Conservation (phyloP, 2,888 invertebrate genomes). For the Oscheius onirici region DNA sequence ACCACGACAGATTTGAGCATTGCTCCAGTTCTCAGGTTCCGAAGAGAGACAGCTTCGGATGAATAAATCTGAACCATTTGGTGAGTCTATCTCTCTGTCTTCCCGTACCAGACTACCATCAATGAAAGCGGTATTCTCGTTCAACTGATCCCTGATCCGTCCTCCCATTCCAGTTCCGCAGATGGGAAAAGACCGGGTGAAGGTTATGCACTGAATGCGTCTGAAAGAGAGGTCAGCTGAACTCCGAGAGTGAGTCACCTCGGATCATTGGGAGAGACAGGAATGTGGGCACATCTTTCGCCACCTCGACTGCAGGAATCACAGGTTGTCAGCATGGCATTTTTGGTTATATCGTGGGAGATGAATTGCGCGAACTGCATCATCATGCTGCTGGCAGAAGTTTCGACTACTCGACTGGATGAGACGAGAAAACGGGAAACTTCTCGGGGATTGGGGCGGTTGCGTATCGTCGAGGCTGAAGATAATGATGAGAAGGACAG, state of each 20-base stretch:
- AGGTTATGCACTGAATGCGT: constrained; percentile 56
- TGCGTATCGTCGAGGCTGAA: constrained; percentile 42
- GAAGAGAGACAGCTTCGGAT: constrained; percentile 56
- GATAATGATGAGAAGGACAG: neutral
- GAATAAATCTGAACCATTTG: constrained; percentile 60
- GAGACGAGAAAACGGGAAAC: constrained; percentile 68
- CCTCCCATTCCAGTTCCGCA: constrained; percentile 92
- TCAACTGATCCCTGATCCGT: constrained; percentile 86
- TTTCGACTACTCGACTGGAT: constrained; percentile 52
- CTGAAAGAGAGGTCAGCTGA: neutral
- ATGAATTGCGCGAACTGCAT: constrained; percentile 65
- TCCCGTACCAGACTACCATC: constrained; percentile 77
- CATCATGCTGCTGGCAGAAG: constrained; percentile 56
- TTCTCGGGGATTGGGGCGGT: constrained; percentile 67
- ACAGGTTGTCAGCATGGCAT: constrained; percentile 41
- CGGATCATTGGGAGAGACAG: constrained; percentile 18
- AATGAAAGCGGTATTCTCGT: constrained; percentile 83
- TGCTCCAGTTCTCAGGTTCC: constrained; percentile 58
- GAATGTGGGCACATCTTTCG: constrained; percentile 22
- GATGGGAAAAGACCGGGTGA: constrained; percentile 85
- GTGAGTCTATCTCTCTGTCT: neutral
- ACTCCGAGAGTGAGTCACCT: neutral
- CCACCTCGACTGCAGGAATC: constrained; percentile 36
- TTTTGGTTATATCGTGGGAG: constrained; percentile 66
- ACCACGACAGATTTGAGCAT: constrained; percentile 56